Evolutionary conservation across 2,113 vertebrate species (phyloP).

Genomic region (Grallaria varia): DNA sequence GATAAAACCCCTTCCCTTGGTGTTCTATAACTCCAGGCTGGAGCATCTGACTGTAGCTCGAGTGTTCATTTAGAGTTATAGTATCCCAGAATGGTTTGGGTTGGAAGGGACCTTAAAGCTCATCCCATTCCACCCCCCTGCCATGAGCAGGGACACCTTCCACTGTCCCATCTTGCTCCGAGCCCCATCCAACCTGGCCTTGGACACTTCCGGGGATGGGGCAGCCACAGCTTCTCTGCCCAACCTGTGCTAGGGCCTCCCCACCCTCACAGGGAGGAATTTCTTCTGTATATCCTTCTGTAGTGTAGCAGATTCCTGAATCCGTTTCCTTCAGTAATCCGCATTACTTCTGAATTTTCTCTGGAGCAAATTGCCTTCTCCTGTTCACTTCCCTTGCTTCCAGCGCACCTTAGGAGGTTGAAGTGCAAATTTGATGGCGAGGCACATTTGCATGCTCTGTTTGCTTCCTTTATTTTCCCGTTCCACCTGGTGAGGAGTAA

Average conservation of each 20-base stretch:
- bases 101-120: not conserved
- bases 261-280: not conserved
- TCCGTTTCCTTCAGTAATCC: not conserved
- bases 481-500: not conserved
- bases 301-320: not conserved
- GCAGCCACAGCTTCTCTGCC: not conserved
- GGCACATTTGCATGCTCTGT: not conserved
- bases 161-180: not conserved
- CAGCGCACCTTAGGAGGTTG: not conserved
- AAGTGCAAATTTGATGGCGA: not conserved
- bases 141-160: not conserved
- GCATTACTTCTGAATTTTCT: not conserved
- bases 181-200: not conserved
- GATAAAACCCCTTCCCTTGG: not conserved
- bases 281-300: not conserved
- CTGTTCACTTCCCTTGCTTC: not conserved
- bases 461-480: not conserved
- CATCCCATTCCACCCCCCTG: not conserved
- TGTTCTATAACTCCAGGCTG: no score
- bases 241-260: not conserved
- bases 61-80: fast-evolving
- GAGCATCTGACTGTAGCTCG: fast-evolving
- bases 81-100: not conserved
- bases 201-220: not conserved
- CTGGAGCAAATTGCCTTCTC: not conserved